These are phyloP conservation scores for Mimumesa dahlbomi DNA, from an alignment of 2,888 invertebrate species.

Conservation along the genomic window DNA sequence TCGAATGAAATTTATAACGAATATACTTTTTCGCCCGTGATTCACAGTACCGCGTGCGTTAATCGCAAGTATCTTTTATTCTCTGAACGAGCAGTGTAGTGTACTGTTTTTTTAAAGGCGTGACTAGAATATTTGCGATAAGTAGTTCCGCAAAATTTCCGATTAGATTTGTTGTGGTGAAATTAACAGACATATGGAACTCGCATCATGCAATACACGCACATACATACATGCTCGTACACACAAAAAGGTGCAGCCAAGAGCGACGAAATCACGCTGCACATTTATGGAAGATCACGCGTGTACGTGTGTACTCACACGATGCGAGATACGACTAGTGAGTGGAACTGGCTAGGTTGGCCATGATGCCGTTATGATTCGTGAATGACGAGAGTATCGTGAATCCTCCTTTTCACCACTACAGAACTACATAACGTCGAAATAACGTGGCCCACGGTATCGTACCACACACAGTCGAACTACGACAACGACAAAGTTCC, in stretches of 20 bases:
- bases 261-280: neutral
- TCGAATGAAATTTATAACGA: too few relatives aligned
- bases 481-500: too few relatives aligned
- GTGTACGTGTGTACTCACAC: neutral
- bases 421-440: constrained; percentile 32
- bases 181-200: constrained; percentile 33
- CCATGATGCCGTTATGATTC: constrained; percentile 46
- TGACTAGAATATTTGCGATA: neutral
- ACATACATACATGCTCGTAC: too few relatives aligned
- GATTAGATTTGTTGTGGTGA: neutral
- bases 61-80: too few relatives aligned
- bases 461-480: constrained; percentile 36
- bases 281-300: constrained; percentile 21
- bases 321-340: neutral
- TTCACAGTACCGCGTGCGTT: too few relatives aligned
- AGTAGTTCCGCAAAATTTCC: neutral
- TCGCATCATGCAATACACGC: neutral
- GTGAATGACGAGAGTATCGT: constrained; percentile 53
- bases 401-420: constrained; percentile 44
- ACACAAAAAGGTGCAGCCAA: neutral
- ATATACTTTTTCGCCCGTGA: too few relatives aligned
- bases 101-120: too few relatives aligned
- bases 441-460: constrained; percentile 43
- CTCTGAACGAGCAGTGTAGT: too few relatives aligned
- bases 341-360: constrained; percentile 20